Conservation (phyloP, 2,888 invertebrate species). For the Sinelater perroti region DNA sequence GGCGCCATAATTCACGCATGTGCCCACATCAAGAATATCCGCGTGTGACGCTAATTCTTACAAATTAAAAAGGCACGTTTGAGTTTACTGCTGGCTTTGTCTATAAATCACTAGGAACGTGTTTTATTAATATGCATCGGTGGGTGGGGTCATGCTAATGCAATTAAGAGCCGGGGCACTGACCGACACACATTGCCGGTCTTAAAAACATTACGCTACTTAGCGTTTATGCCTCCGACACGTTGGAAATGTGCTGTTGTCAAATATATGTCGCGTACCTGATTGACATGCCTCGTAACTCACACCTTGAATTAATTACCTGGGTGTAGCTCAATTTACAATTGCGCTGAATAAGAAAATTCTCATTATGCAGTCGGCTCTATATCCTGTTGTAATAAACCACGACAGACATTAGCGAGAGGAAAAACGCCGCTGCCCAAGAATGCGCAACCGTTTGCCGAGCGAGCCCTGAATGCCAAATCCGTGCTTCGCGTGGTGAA, state of each 20-base stretch:
- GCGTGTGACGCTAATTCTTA: slow-evolving; percentile 44
- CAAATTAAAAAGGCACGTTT: slow-evolving; percentile 53
- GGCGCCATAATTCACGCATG: slow-evolving; percentile 14
- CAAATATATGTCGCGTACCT: slow-evolving; percentile 43
- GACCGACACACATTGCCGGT: slow-evolving; percentile 53
- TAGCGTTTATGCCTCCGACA: slow-evolving; percentile 28
- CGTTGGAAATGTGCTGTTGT: slow-evolving; percentile 36
- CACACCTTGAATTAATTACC: slow-evolving; percentile 41
- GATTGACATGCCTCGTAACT: slow-evolving; percentile 41
- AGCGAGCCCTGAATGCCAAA: slow-evolving; percentile 5
- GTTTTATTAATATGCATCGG: slow-evolving; percentile 61
- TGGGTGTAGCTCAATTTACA: slow-evolving; percentile 43
- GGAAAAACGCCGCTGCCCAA: background rate
- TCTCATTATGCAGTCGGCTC: slow-evolving; percentile 27
- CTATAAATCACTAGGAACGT: slow-evolving; percentile 59
- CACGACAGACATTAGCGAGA: slow-evolving; percentile 11
- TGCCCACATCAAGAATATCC: slow-evolving; percentile 26
- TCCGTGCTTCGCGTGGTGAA: background rate
- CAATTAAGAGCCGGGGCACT: slow-evolving; percentile 58
- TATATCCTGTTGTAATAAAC: slow-evolving; percentile 36
- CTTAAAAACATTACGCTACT: slow-evolving; percentile 38
- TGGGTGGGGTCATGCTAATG: slow-evolving; percentile 61
- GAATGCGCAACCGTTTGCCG: slow-evolving; percentile 5
- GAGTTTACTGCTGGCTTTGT: slow-evolving; percentile 54
- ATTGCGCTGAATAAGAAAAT: slow-evolving; percentile 31